A percentile compares a stretch with the other conserved stretches of the same genome.
Evolutionary conservation across 2,113 vertebrate species (phyloP).

Genomic region (Sterrhoptilus dennistouni): DNA sequence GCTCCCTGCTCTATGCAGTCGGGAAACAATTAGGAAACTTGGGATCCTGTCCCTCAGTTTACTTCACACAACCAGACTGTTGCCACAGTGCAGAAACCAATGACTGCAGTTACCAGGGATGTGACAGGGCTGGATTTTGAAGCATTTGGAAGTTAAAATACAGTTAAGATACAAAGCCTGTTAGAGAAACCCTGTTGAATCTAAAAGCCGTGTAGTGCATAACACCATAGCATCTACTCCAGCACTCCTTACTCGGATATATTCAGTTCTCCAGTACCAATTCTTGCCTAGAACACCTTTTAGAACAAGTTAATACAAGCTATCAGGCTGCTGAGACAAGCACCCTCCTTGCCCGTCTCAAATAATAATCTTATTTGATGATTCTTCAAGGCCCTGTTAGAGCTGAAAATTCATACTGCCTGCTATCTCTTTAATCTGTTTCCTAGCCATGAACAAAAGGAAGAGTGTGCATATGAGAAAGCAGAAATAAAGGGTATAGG

Average conservation of each 20-base stretch:
- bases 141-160: not conserved
- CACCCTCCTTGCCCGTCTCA: not conserved
- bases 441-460: slow-evolving; percentile 33
- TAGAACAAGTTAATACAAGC: not conserved
- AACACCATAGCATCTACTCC: fast-evolving
- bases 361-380: slow-evolving; percentile 23
- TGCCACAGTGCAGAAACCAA: not conserved
- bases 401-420: not conserved
- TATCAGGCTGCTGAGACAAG: not conserved
- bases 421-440: slow-evolving; percentile 26
- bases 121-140: not conserved
- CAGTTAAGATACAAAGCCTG: not conserved
- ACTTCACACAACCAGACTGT: not conserved
- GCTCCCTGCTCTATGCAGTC: not conserved
- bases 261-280: not conserved
- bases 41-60: not conserved
- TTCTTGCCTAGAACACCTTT: not conserved
- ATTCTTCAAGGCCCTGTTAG: not conserved
- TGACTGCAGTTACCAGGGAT: not conserved
- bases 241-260: not conserved
- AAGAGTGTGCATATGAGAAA: slow-evolving; percentile 14
- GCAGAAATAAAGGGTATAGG: slow-evolving; percentile 26
- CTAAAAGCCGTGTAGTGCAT: not conserved
- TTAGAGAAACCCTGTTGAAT: not conserved
- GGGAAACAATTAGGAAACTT: slow-evolving; percentile 34